Percentiles rank a stretch among this genome's conserved stretches.
Conservation (phyloP, 1,140 invertebrate genomes). For the Ridgeia piscesae region DNA sequence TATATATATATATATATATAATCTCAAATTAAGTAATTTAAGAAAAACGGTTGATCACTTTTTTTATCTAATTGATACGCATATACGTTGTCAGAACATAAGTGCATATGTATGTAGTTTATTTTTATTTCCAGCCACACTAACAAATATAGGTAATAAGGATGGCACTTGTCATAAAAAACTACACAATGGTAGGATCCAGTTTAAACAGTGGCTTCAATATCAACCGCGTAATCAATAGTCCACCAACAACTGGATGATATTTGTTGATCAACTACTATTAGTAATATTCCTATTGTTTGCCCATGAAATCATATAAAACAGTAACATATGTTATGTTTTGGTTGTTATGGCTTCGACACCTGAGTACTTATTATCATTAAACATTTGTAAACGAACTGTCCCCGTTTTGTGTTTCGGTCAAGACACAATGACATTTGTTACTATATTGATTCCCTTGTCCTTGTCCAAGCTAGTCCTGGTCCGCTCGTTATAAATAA, state of each 20-base stretch:
- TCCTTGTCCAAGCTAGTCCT: not conserved
- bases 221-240: too few species aligned
- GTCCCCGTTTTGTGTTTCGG: not conserved
- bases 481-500: not conserved
- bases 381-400: not conserved
- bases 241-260: too few species aligned
- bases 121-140: too few species aligned
- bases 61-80: too few species aligned
- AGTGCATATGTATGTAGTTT: not conserved
- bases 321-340: not conserved
- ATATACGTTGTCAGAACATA: not conserved
- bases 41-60: too few species aligned
- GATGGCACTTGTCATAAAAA: too few species aligned
- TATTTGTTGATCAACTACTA: too few species aligned
- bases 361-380: not conserved
- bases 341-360: not conserved
- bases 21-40: too few species aligned
- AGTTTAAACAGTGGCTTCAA: too few species aligned
- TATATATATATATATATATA: conserved; percentile 3
- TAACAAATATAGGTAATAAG: too few species aligned
- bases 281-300: too few species aligned
- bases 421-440: not conserved
- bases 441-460: not conserved
- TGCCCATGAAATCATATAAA: not conserved
- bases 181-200: too few species aligned